These are phyloP conservation scores for Zoanthus solanderi DNA, from an alignment of 92 coral and sea anemone species.

Conservation along the genomic window DNA sequence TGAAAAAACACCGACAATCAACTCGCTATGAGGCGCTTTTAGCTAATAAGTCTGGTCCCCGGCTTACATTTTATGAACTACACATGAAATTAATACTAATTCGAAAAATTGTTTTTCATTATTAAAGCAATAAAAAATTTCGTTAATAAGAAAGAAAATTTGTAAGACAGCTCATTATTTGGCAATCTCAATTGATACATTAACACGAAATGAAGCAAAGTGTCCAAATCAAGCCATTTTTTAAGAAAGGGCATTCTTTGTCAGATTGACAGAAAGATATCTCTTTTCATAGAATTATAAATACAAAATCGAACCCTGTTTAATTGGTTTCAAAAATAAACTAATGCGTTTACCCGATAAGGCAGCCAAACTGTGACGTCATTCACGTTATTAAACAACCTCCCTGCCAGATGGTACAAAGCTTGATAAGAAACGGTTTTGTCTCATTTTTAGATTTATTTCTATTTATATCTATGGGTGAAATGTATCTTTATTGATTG, in stretches of 20 bases:
- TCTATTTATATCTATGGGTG: background rate
- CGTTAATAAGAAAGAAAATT: background rate
- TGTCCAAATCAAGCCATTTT: background rate
- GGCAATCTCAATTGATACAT: too few relatives aligned
- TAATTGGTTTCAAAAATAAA: background rate
- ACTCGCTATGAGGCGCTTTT: background rate
- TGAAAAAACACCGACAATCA: background rate
- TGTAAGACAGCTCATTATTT: background rate
- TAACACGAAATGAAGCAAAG: too few relatives aligned
- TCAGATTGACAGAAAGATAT: background rate
- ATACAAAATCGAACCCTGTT: background rate
- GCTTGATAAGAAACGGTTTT: background rate
- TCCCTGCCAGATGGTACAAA: background rate
- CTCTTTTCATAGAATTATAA: background rate
- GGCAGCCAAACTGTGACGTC: background rate
- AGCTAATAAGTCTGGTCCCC: background rate
- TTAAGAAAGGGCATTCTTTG: background rate
- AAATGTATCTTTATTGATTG: background rate
- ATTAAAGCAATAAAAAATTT: background rate
- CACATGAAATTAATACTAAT: background rate
- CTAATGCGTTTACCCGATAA: background rate
- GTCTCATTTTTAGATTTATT: background rate
- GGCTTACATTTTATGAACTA: background rate
- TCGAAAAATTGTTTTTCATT: background rate
- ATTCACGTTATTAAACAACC: background rate